Conservation (phyloP, 2,113 vertebrate species). For the Xenus cinereus region DNA sequence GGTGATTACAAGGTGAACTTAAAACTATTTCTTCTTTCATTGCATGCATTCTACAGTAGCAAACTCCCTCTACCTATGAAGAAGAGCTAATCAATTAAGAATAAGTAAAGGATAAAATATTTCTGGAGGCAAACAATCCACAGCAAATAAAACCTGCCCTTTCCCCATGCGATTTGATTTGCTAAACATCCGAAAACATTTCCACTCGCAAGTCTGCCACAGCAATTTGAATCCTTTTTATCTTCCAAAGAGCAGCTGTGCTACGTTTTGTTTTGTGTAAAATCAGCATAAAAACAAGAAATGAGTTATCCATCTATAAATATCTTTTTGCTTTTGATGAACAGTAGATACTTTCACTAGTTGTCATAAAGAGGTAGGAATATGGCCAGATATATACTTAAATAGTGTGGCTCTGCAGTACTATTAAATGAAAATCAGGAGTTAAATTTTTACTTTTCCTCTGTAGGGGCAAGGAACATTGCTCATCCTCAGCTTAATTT, state of each 20-base stretch:
- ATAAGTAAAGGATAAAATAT: slow-evolving; percentile 6
- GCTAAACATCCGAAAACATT: slow-evolving; percentile 46
- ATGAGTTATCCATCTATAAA: slow-evolving; percentile 25
- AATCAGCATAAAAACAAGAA: slow-evolving; percentile 53
- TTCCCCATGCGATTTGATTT: slow-evolving; percentile 22
- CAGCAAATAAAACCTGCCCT: slow-evolving; percentile 10
- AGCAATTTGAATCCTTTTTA: slow-evolving; percentile 64
- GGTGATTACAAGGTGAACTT: not conserved
- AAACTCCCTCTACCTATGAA: not conserved
- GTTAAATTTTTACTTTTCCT: not conserved
- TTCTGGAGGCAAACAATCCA: slow-evolving; percentile 3
- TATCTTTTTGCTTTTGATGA: slow-evolving; percentile 11
- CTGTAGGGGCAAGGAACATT: not conserved
- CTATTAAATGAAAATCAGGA: not conserved
- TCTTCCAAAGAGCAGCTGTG: slow-evolving; percentile 61
- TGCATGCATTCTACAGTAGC: not conserved
- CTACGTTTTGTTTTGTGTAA: slow-evolving; percentile 50
- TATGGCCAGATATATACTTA: not conserved
- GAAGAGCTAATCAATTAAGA: slow-evolving; percentile 28
- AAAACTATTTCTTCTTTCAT: not conserved
- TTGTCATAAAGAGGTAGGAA: not conserved
- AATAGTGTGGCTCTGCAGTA: not conserved
- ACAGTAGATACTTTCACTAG: not conserved
- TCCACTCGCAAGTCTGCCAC: slow-evolving; percentile 9
- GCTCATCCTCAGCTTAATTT: not conserved